Conservation (phyloP, 2,888 invertebrate species). For the Agrilus biguttatus region DNA sequence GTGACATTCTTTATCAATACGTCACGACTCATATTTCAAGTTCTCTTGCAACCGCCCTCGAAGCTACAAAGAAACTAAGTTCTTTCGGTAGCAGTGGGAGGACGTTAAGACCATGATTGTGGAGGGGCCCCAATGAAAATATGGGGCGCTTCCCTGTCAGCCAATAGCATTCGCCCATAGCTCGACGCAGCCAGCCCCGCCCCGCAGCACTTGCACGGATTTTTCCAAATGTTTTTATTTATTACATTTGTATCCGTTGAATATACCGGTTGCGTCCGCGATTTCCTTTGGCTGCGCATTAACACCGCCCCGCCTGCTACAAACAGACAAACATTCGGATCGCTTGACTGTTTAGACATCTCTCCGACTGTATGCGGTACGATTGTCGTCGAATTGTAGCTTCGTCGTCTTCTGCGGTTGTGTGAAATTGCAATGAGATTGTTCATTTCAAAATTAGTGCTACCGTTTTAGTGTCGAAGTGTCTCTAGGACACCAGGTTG, state of each 20-base stretch:
- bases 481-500: conserved; percentile 8
- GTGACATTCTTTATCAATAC: conserved; percentile 53
- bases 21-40: conserved; percentile 37
- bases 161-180: conserved; percentile 42
- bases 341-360: conserved; percentile 30
- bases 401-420: conserved; percentile 9
- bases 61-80: conserved; percentile 45
- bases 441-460: too few species aligned
- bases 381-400: conserved; percentile 5
- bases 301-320: conserved; percentile 28
- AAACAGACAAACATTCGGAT: conserved; percentile 28
- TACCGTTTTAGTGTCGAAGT: conserved; percentile 7
- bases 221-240: conserved; percentile 50
- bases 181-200: conserved; percentile 28
- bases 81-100: conserved; percentile 31
- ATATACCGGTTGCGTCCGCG: conserved; percentile 44
- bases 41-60: conserved; percentile 35
- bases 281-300: conserved; percentile 20
- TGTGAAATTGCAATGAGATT: conserved; percentile 5
- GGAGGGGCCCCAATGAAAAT: conserved; percentile 25
- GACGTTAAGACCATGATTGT: conserved; percentile 13
- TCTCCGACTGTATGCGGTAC: conserved; percentile 24
- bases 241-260: conserved; percentile 56
- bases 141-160: conserved; percentile 17
- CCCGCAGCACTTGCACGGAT: conserved; percentile 31